Evolutionary conservation across 1,140 invertebrate species (phyloP).

Genomic region (Lutraria rhynchaena): DNA sequence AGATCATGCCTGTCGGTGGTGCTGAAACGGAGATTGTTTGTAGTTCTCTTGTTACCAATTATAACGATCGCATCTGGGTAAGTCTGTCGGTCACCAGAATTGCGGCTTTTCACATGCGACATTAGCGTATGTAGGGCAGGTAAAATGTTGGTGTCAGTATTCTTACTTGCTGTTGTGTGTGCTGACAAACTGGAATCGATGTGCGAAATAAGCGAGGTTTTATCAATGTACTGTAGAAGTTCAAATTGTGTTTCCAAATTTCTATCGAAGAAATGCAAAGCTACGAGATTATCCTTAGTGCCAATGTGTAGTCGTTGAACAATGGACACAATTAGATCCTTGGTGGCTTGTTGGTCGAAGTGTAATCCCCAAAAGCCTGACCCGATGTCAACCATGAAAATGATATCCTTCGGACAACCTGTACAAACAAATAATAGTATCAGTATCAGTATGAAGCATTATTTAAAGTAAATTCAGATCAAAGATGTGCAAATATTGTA

Average conservation of each 20-base stretch:
- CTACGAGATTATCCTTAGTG: constrained; percentile 21
- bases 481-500: too few relatives aligned
- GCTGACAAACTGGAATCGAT: too few relatives aligned
- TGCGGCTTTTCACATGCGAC: not conserved
- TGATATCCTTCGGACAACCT: constrained; percentile 44
- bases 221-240: too few relatives aligned
- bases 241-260: too few relatives aligned
- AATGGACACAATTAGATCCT: not conserved
- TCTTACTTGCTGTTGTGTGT: too few relatives aligned
- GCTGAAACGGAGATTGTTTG: too few relatives aligned
- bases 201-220: too few relatives aligned
- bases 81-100: not conserved
- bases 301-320: constrained; percentile 5
- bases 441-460: too few relatives aligned
- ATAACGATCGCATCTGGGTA: constrained; percentile 32
- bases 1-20: not conserved
- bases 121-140: not conserved
- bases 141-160: too few relatives aligned
- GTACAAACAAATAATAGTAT: too few relatives aligned
- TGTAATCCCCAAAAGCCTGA: not conserved
- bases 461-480: too few relatives aligned
- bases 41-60: not conserved
- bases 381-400: constrained; percentile 24
- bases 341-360: not conserved
- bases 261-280: not conserved